Evolutionary conservation across 2,797 vertebrate species (phyloP), one percentile per base, ranked within the genome.

Genomic region (Coranthus polyacanthus): DNA sequence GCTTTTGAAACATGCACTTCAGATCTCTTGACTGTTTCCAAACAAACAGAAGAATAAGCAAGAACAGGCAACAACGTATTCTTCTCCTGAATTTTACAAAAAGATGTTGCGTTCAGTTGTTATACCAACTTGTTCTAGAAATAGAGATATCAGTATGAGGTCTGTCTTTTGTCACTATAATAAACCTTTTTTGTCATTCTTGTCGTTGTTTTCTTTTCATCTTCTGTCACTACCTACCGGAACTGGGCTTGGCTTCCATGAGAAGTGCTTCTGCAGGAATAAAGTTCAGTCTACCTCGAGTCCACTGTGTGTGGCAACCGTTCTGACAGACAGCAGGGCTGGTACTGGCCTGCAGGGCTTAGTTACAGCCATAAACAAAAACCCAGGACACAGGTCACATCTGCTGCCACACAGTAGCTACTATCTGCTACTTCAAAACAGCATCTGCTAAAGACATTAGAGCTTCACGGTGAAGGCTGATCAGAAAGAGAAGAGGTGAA

Each of bases 351-450:
- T 62, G 63, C 6, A 17, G 43, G 82, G 81, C 67, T 88, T 86
- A 85, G 87, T 79, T 59, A 74, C 76, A 89, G 74, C 72, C 58
- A 81, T 78, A 80, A 86, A 82, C 61, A 87, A 74, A 66, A 72
- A 57, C 34, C 78, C 59, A 71, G 61, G 78, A 46, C 66, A 59
- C 46, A 56, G 66, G 71, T 57, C 68, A 78, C 66, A 86, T 81
- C 78, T 74, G 72, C 46, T 74, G 75, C 75, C 75, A 80, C 82
- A 86, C 79, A 80, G 73, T 72, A 86, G 82, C 68, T 47, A 58
- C 69, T 54, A 76, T 71, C 57, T 63, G 50, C 72, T 72, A 42
- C 59, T 65, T 83, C 18, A 78, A 79, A 79, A 37, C 41, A 50
- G 59, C 78, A 86, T 88, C 84, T 89, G 82, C 17, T 65, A 58